These are phyloP conservation scores for Tetraodon nigroviridis DNA, from an alignment of 2,113 vertebrate species.

Conservation along the genomic window DNA sequence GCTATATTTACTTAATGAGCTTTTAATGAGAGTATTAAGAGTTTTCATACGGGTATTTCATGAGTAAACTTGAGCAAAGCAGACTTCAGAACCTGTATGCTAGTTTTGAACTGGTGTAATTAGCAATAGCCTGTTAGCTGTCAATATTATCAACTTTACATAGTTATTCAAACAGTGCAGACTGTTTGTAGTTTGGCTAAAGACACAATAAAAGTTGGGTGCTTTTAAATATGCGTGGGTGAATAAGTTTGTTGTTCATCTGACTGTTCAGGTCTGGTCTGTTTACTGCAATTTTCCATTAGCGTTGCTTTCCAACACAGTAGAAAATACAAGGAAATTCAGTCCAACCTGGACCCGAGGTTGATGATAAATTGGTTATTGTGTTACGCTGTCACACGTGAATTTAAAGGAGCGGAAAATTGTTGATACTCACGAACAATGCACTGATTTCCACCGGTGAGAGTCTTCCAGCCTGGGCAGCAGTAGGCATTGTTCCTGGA, in stretches of 20 bases:
- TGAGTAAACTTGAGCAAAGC: background rate
- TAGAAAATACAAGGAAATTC: background rate
- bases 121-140: background rate
- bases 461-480: conserved; percentile 98
- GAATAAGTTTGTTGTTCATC: background rate
- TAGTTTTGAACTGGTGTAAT: background rate
- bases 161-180: background rate
- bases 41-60: no score
- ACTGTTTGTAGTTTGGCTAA: background rate
- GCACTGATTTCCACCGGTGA: conserved; percentile 97
- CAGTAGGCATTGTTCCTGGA: conserved; percentile 93
- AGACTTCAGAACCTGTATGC: background rate
- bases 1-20: background rate
- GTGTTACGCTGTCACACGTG: no score
- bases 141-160: background rate
- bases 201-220: background rate
- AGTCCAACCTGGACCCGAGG: no score
- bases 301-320: background rate
- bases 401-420: background rate
- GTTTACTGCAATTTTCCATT: no score
- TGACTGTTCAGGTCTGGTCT: no score
- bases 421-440: conserved; percentile 95
- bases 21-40: background rate
- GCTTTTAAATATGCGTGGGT: background rate
- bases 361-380: no score